Base-by-base conservation (phyloP, 2,113 vertebrate genomes). In the Dolichallabes microphthalmus region DNA sequence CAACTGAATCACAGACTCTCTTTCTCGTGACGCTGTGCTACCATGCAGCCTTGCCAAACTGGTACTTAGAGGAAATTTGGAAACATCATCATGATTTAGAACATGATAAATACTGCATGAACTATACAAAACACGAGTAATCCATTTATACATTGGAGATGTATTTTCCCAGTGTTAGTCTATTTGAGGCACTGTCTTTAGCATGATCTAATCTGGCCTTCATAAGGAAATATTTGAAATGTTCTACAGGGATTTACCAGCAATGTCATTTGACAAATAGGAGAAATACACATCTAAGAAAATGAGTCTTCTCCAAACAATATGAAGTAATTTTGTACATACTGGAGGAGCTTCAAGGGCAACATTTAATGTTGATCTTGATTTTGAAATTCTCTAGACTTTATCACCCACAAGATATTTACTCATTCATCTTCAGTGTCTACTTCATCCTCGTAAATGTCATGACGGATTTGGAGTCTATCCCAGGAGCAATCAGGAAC, bases 81-180 rank as follows among this genome's bases (percentile, higher is more conserved):
- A 84, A 75, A 84, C 55, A 58, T 27, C 60, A 57, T 17, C 53
- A 77, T 85, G 61, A 17, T 55, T 57, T 30, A 3, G 32, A 85
- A 85, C 52, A 32, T 66, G 71, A 53, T 45, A 55, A 84, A 57
- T 57, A 73, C 53, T 39, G 68, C 58, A 73, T 63, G 45, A 32
- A 79, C 30, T 35, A 39, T 35, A 64, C n/a, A 83, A 61, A 83
- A 22, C 68, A 74, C 11, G 12, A 19, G 4, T 4, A 52, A 58
- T 32, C 17, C 52, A 52, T 68, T 64, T 66, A 20, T 55, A 35
- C 19, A 32, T 30, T 6, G 14, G 63, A 53, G 22, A 8, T 68
- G 39, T 52, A 53, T 82, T 68, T n/a, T 58, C 11, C 22, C 20
- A 52, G 4, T 22, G 20, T 50, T 45, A 25, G 30, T 58, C 53